phyloP scores from a whole-genome alignment of 2,113 vertebrate genomes.

The Podilymbus podiceps region DNA sequence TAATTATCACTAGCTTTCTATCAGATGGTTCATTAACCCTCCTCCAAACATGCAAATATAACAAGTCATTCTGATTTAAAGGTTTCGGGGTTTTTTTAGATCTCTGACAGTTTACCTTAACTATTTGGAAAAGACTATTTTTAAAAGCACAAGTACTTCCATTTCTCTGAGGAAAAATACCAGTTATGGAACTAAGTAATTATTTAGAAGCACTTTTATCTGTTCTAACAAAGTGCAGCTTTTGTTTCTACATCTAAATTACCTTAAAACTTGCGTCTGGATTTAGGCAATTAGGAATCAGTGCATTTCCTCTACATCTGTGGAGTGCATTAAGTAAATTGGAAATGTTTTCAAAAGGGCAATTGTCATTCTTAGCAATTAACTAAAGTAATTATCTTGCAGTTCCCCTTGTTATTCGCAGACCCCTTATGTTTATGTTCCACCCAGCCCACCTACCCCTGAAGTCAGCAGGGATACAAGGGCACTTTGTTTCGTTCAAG shows the following conservation, averaged over 20 bases:
- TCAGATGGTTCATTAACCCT: neutral
- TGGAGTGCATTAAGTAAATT: neutral
- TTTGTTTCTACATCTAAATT: neutral
- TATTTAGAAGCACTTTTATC: neutral
- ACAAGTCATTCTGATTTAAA: neutral
- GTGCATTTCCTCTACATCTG: neutral
- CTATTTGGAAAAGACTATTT: neutral
- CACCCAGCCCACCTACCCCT: neutral
- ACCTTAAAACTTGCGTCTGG: neutral
- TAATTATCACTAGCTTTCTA: neutral
- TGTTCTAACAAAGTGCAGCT: neutral
- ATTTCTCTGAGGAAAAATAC: neutral
- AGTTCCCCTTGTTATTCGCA: neutral
- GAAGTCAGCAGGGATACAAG: neutral
- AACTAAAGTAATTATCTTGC: neutral
- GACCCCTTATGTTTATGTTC: neutral
- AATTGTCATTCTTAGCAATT: neutral
- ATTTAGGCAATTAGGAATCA: neutral
- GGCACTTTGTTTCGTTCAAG: neutral
- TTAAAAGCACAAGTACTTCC: neutral
- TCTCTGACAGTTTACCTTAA: neutral
- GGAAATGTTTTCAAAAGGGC: neutral
- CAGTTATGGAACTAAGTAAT: neutral
- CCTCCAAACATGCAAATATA: neutral
- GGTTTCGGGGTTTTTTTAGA: neutral